These are phyloP conservation scores for Tribolium freemani DNA, from an alignment of 2,888 invertebrate species.

Conservation along the genomic window DNA sequence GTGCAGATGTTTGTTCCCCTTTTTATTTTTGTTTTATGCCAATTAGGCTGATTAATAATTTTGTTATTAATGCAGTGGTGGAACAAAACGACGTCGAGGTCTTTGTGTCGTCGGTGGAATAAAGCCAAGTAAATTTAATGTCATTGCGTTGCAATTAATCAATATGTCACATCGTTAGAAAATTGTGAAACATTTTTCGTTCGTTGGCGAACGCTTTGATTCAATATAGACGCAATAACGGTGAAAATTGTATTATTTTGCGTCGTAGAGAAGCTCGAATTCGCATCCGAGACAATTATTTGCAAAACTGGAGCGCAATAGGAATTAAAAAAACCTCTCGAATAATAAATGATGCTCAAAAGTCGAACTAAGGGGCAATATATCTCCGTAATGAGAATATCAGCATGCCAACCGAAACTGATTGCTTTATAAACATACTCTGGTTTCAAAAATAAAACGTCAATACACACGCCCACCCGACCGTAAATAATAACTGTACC, in stretches of 20 bases:
- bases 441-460: constrained; percentile 14
- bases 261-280: constrained; percentile 3
- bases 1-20: constrained; percentile 19
- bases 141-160: constrained; percentile 34
- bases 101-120: constrained; percentile 13
- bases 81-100: constrained; percentile 12
- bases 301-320: constrained; percentile 15
- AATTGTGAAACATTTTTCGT: constrained; percentile 30
- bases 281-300: constrained; percentile 36
- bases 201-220: constrained; percentile 24
- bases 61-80: constrained; percentile 31
- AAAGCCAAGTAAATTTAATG: constrained; percentile 26
- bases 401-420: constrained; percentile 43
- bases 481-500: constrained; percentile 3
- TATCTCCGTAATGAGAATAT: constrained; percentile 43
- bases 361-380: constrained; percentile 37
- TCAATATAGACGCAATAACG: constrained; percentile 24
- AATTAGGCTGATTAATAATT: constrained; percentile 33
- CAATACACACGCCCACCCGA: constrained; percentile 3
- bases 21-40: constrained; percentile 7
- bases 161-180: constrained; percentile 22
- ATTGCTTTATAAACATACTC: constrained; percentile 39
- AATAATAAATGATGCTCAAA: constrained; percentile 39
- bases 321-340: constrained; percentile 15
- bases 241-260: constrained; percentile 34